phyloP scores from a whole-genome alignment of 2,113 vertebrate species.

The Poecilia latipinna region DNA sequence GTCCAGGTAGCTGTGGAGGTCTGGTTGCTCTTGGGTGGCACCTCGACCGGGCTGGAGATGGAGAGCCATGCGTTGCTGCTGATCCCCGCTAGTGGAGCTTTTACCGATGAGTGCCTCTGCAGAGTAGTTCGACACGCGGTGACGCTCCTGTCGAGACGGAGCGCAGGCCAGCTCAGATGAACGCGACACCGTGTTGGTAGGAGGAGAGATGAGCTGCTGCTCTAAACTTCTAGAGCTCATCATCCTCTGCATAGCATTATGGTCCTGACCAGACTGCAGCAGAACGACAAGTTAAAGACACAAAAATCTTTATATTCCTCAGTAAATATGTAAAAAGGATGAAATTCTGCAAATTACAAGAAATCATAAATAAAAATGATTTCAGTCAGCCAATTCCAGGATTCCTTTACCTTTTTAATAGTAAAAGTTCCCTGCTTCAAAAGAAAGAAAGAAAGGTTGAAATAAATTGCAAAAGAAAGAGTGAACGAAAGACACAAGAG shows the following conservation, averaged over 20 bases:
- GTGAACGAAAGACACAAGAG: no score
- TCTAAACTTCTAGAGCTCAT: constrained; percentile 91
- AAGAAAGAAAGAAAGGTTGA: background rate
- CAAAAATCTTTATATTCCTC: no score
- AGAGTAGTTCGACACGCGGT: constrained; percentile 96
- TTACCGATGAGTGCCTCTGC: constrained; percentile 97
- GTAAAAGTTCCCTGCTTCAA: background rate
- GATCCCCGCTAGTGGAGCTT: constrained; percentile 86
- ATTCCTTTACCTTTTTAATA: background rate
- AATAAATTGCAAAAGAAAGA: no score
- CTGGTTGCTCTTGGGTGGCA: constrained; percentile 86
- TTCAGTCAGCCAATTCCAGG: background rate
- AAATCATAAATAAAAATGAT: background rate
- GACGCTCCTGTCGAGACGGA: constrained; percentile 92
- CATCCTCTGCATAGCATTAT: constrained; percentile 91
- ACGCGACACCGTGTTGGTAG: constrained; percentile 86
- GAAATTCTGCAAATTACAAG: background rate
- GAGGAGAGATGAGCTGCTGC: constrained; percentile 92
- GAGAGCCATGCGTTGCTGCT: constrained; percentile 86
- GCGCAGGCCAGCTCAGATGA: constrained; percentile 89
- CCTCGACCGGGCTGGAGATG: constrained; percentile 86
- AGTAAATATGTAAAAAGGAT: background rate
- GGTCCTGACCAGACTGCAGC: constrained; percentile 76
- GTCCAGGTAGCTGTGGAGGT: constrained; percentile 92
- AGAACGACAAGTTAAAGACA: background rate